Percentiles rank a stretch among this genome's conserved stretches.
Conservation (phyloP, 2,888 invertebrate species). For the Micoletzkya japonica region DNA sequence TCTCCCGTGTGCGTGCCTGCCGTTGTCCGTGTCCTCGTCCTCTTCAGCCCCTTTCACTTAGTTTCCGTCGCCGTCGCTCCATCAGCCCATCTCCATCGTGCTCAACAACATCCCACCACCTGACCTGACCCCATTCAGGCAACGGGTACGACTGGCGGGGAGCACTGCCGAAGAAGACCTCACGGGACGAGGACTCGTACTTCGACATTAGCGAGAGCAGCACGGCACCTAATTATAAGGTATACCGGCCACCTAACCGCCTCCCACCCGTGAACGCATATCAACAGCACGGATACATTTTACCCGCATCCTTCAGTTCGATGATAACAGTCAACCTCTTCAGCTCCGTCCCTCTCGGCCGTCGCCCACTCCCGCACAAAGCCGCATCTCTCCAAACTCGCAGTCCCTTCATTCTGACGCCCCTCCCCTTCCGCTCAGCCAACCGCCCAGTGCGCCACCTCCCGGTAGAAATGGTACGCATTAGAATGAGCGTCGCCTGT, state of each 20-base stretch:
- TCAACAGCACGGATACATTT: too few relatives aligned
- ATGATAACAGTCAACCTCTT: too few relatives aligned
- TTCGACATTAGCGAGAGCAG: slow-evolving; percentile 41
- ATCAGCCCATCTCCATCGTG: neutral
- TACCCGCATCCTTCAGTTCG: too few relatives aligned
- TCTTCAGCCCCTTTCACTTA: too few relatives aligned
- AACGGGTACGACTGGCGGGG: slow-evolving; percentile 23
- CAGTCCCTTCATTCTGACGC: slow-evolving; percentile 17
- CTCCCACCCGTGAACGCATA: neutral
- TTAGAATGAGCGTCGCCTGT: neutral
- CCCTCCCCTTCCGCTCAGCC: slow-evolving; percentile 38
- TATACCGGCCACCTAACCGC: neutral
- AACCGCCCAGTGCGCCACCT: slow-evolving; percentile 43
- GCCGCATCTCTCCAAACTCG: neutral
- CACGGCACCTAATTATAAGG: neutral
- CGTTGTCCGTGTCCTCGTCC: slow-evolving; percentile 14
- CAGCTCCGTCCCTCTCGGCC: slow-evolving; percentile 36
- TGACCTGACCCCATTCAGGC: slow-evolving; percentile 2
- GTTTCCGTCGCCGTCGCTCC: slow-evolving; percentile 14
- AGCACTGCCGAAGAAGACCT: slow-evolving; percentile 20
- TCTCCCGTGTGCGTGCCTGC: slow-evolving; percentile 5
- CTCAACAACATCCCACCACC: neutral
- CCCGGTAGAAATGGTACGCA: slow-evolving; percentile 30
- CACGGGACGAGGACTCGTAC: slow-evolving; percentile 39
- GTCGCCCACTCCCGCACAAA: slow-evolving; percentile 39